Base-by-base conservation (phyloP, 2,113 vertebrate genomes). In the Leiothrix lutea region DNA sequence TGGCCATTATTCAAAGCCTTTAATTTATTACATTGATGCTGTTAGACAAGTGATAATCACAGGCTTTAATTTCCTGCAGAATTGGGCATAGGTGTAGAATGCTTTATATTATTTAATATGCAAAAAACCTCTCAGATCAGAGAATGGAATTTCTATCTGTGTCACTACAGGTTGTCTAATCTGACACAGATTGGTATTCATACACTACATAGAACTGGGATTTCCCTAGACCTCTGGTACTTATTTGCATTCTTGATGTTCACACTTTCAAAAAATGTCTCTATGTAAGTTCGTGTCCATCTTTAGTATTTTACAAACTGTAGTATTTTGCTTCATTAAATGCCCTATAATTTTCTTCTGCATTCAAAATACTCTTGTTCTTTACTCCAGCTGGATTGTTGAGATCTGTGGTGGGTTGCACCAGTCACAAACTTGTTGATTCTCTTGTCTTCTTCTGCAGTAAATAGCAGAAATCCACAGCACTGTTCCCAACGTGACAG, bases 1-100 rank as follows among this genome's bases (percentile, higher is more conserved):
- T 91, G 86, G 64, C 54, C 79, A 54, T 88, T 95, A 92, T 80
- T 92, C 90, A 91, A 88, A 95, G 51, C 74, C 58, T 88, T 95
- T 90, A 77, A 94, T 95, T 95, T 94, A 47, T 90, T 90, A 77
- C 40, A 66, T 24, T 83, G 70, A 82, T 91, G 71, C 64, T 88
- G 62, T 90, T 92, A 83, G 71, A 64, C 79, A 94, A 92, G 71
- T 71, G 64, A 70, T 86, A 86, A 92, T 86, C 47, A 74, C 22
- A 77, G 79, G 60, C 62, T 94, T 92, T 88, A 91, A 86, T 92
- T 95, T 95, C 51, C 74, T 73, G 60, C 64, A 66, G 85, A 94
- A 88, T 5, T 82, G 8, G 36, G 18, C 31, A 29, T 54, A 87
- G 88, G 17, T 50, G 50, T 79, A 74, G 65, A 95, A 88, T n/a